Conservation (phyloP, 1,140 invertebrate species). For the Hylaeus anthracinus region DNA sequence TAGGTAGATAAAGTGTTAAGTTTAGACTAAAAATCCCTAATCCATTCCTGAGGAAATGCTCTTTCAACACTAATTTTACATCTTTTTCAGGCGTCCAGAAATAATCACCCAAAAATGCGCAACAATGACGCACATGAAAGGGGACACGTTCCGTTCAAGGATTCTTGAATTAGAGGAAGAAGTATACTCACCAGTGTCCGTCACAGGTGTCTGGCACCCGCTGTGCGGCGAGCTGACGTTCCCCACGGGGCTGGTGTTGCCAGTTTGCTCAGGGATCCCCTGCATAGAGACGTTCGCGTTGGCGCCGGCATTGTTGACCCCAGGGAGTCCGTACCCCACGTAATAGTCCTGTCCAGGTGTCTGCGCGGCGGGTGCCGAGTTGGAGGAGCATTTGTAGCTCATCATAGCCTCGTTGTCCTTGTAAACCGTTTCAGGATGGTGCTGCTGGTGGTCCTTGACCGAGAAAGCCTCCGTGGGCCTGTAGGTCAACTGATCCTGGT, state of each 20-base stretch:
- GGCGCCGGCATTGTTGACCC: constrained; percentile 64
- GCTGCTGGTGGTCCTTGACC: constrained; percentile 71
- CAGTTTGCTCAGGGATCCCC: constrained; percentile 66
- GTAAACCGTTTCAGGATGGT: constrained; percentile 70
- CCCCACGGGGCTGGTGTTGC: constrained; percentile 59
- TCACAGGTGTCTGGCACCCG: constrained; percentile 70
- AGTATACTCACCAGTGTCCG: constrained; percentile 72
- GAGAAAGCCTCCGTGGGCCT: constrained; percentile 58
- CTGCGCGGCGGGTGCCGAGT: constrained; percentile 45
- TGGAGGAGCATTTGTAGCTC: constrained; percentile 64
- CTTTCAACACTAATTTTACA: too few relatives aligned
- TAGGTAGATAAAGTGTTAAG: too few relatives aligned
- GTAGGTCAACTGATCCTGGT: constrained; percentile 64
- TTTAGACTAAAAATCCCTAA: too few relatives aligned
- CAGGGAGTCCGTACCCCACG: constrained; percentile 69
- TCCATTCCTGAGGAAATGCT: too few relatives aligned
- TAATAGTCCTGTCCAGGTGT: constrained; percentile 74
- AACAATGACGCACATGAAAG: too few relatives aligned
- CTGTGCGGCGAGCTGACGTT: constrained; percentile 70
- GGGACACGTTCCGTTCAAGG: too few relatives aligned
- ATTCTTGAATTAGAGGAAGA: background rate
- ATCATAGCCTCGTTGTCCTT: constrained; percentile 70
- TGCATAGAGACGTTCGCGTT: constrained; percentile 70
- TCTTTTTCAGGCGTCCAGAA: too few relatives aligned
- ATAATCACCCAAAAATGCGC: too few relatives aligned